Evolutionary conservation across 2,113 vertebrate species (phyloP).

Genomic region (Siphamia tubifer): DNA sequence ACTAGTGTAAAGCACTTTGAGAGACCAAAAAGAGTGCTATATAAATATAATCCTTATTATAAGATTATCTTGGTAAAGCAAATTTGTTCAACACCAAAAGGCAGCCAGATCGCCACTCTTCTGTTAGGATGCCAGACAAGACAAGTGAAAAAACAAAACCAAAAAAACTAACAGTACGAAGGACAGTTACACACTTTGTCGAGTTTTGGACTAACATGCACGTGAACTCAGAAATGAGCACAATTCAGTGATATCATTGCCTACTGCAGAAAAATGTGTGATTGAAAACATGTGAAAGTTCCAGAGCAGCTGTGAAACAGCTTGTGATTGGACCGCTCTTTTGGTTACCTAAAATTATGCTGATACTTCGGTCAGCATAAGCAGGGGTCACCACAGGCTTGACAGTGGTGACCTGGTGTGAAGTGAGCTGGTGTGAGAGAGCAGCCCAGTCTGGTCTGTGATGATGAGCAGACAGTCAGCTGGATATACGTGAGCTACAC

Average conservation of each 20-base stretch:
- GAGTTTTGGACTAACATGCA: background rate
- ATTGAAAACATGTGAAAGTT: background rate
- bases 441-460: too few species aligned
- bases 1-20: too few species aligned
- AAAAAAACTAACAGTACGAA: background rate
- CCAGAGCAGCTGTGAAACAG: too few species aligned
- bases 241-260: background rate
- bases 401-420: background rate
- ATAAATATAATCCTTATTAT: too few species aligned
- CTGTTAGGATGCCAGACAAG: too few species aligned
- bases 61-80: too few species aligned
- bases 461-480: background rate
- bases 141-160: too few species aligned
- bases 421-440: too few species aligned
- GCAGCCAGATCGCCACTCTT: too few species aligned
- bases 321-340: background rate
- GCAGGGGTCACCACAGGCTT: background rate
- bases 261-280: background rate
- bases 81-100: too few species aligned
- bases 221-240: background rate
- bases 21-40: too few species aligned
- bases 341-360: background rate
- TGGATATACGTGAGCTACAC: background rate
- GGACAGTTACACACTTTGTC: background rate
- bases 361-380: background rate